A percentile compares a stretch with the other conserved stretches of the same genome.
phyloP scores from a whole-genome alignment of 2,113 vertebrate species.

The Callocephalon fimbriatum region DNA sequence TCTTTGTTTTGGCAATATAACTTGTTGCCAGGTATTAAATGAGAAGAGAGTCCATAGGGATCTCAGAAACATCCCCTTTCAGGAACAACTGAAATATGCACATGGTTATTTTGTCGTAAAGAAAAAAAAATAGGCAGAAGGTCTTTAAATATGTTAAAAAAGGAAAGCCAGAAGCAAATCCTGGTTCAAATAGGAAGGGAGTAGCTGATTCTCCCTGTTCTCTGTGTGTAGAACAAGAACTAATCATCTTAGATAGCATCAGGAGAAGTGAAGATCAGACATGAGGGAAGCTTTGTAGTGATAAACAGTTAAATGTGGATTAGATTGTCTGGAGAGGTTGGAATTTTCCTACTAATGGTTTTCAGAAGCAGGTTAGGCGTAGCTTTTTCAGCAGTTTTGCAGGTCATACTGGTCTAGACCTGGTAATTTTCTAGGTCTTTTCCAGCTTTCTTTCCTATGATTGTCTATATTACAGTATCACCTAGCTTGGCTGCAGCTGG shows the following conservation, averaged over 20 bases:
- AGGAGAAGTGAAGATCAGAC: slow-evolving; percentile 20
- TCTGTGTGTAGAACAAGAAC: background rate
- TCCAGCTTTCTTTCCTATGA: background rate
- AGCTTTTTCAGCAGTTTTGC: slow-evolving; percentile 30
- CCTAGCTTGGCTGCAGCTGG: background rate
- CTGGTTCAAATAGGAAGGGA: background rate
- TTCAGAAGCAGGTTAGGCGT: background rate
- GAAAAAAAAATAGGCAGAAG: background rate
- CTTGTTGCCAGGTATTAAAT: background rate
- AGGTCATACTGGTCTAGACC: background rate
- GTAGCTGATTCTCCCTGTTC: background rate
- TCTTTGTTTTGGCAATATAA: background rate
- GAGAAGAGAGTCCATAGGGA: background rate
- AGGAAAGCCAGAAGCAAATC: background rate
- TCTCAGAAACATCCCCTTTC: background rate
- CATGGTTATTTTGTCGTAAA: background rate
- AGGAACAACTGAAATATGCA: background rate
- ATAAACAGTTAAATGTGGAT: slow-evolving; percentile 33
- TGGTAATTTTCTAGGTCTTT: background rate
- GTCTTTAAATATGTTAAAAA: background rate
- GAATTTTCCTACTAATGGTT: background rate
- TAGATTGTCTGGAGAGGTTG: slow-evolving; percentile 30
- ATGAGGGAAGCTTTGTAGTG: slow-evolving; percentile 36
- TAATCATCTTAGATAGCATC: slow-evolving; percentile 47
- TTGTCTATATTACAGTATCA: background rate